Base-by-base conservation (phyloP, 2,888 invertebrate species). In the Acleris literana region DNA sequence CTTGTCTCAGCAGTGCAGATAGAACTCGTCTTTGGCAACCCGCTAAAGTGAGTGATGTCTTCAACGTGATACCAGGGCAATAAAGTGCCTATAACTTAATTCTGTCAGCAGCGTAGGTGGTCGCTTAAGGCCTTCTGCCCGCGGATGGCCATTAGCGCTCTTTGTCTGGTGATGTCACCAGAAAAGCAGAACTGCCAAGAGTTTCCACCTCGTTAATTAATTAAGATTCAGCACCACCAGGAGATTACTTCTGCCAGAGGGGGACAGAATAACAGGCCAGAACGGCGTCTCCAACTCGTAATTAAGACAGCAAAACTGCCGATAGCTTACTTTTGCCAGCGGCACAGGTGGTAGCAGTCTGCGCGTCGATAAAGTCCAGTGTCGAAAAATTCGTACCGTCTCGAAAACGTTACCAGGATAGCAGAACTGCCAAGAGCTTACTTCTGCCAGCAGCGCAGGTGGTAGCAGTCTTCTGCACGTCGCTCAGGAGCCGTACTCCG, bases 381-480 rank as follows among this genome's bases (percentile, higher is more conserved):
- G 20, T 20, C 20, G 20, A 20, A 20, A 20, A 20, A 20, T 20
- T 20, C 1, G 20, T 20, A 2, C 1, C 70, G 29, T 83, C 80
- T n/a, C 48, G 2, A 46, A 16, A 2, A 48, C 3, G 5, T 9
- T 48, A 52, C 52, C 13, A 52, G 52, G 52, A 17, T 2, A 53
- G 20, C n/a, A 57, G 56, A 57, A 44, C 3, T 5, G 9, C 1
- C 7, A 49, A 20, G 9, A 46, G 76, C 83, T 82, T 75, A 92
- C 93, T 74, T 75, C 90, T 81, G 6, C 85, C 78, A 58, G 79
- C 77, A 64, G 61, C 48, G 6, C 93, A 93, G 3, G 70, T 54
- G 0, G 75, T 74, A 16, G 90, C 83, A 53, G 88, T 81, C 3
- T 85, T 84, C 25, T 77, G 69, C 1, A 89, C 70, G 33, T 83